phyloP scores from a whole-genome alignment of 2,113 vertebrate genomes.

The Actenoides hombroni region DNA sequence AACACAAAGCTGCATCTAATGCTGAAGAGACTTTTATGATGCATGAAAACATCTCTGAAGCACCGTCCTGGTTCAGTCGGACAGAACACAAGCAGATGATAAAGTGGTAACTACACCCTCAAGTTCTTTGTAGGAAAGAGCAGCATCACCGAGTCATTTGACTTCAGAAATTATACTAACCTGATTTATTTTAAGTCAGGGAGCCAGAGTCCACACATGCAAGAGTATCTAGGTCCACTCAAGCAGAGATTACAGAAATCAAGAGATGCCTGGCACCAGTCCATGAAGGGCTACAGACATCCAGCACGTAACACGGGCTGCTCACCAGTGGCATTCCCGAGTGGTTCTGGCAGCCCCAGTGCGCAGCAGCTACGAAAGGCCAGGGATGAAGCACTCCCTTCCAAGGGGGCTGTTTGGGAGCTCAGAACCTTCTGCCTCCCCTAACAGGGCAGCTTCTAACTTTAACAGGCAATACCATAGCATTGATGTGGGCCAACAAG shows the following conservation, averaged over 20 bases:
- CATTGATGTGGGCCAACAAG: too few species aligned
- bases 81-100: not conserved
- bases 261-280: conserved; percentile 46
- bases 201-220: not conserved
- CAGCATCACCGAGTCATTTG: not conserved
- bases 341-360: not conserved
- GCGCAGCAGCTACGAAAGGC: not conserved
- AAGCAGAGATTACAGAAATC: conserved; percentile 50
- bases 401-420: not conserved
- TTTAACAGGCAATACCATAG: not conserved
- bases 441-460: not conserved
- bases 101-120: not conserved
- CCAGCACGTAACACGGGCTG: not conserved
- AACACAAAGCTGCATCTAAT: not conserved
- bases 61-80: not conserved
- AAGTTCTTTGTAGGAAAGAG: not conserved
- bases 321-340: not conserved
- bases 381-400: not conserved
- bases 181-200: conserved; percentile 1
- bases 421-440: not conserved
- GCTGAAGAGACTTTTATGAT: not conserved
- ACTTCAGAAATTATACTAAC: not conserved
- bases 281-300: not conserved
- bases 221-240: conserved; percentile 37
- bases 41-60: not conserved